Percentiles rank a stretch among this genome's conserved stretches.
Evolutionary conservation across 2,797 vertebrate genomes (phyloP).

Genomic region (Pangasius larnaudii): DNA sequence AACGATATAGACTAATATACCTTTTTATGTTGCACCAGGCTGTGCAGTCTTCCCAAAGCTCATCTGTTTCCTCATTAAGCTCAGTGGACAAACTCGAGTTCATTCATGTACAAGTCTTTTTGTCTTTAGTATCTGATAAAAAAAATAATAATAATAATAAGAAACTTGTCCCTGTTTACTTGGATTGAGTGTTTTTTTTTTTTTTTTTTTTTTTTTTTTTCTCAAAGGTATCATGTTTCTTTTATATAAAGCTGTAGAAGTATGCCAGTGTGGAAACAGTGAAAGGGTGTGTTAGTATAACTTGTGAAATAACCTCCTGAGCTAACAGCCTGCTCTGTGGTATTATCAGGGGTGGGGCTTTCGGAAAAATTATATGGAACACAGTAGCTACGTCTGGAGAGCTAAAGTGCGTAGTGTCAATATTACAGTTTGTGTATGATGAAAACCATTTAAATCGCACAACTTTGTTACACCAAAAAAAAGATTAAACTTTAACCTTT

Average conservation of each 20-base stretch:
- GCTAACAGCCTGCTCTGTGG: slow-evolving; percentile 6
- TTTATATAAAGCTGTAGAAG: background rate
- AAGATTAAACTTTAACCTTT: background rate
- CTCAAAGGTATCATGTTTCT: background rate
- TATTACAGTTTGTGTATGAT: background rate
- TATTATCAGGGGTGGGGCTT: slow-evolving; percentile 8
- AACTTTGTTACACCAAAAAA: background rate
- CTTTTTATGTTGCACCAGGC: background rate
- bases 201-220: too few species aligned
- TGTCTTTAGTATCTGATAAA: background rate
- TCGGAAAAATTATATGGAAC: background rate
- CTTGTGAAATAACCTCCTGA: slow-evolving; percentile 5
- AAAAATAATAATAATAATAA: background rate
- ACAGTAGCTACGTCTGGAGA: background rate
- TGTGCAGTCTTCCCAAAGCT: background rate
- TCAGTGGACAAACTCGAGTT: background rate
- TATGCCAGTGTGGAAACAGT: background rate
- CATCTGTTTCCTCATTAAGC: background rate
- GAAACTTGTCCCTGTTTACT: background rate
- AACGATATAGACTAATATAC: background rate
- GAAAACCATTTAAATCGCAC: background rate
- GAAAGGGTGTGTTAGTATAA: background rate
- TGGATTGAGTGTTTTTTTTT: background rate
- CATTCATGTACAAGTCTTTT: background rate
- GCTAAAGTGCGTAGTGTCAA: background rate